A percentile compares a stretch with the other conserved stretches of the same genome.
phyloP scores from a whole-genome alignment of 1,140 invertebrate genomes.

The Himalopsyche phryganea region DNA sequence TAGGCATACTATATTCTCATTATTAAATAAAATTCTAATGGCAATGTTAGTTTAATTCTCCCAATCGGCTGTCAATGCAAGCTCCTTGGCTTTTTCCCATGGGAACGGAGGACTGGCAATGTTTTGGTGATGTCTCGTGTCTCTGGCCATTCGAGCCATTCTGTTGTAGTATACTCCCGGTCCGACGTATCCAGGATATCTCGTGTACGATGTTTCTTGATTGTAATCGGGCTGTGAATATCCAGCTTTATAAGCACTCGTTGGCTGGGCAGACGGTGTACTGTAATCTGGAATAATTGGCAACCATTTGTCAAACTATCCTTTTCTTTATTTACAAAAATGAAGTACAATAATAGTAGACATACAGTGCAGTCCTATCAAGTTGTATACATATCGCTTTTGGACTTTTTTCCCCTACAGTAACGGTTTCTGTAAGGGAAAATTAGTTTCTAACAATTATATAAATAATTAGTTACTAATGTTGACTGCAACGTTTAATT shows the following conservation, averaged over 20 bases:
- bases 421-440: no score
- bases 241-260: constrained; percentile 50
- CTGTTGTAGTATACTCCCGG: constrained; percentile 44
- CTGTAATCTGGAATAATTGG: constrained; percentile 42
- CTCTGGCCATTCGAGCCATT: constrained; percentile 48
- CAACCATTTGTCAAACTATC: no score
- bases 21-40: no score
- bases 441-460: no score
- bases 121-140: constrained; percentile 40
- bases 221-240: constrained; percentile 49
- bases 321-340: no score
- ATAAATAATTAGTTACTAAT: no score
- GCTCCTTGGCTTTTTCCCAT: constrained; percentile 67
- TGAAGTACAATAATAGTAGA: no score
- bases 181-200: constrained; percentile 45
- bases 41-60: constrained; percentile 40
- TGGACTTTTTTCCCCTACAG: no score
- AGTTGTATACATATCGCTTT: no score
- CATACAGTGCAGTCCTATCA: no score
- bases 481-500: no score
- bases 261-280: constrained; percentile 38
- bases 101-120: constrained; percentile 60
- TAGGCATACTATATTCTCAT: no score
- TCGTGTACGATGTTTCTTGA: constrained; percentile 41
- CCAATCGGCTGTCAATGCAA: constrained; percentile 60